Conservation (phyloP, 2,888 invertebrate genomes). For the Nephrocerus scutellatus region DNA sequence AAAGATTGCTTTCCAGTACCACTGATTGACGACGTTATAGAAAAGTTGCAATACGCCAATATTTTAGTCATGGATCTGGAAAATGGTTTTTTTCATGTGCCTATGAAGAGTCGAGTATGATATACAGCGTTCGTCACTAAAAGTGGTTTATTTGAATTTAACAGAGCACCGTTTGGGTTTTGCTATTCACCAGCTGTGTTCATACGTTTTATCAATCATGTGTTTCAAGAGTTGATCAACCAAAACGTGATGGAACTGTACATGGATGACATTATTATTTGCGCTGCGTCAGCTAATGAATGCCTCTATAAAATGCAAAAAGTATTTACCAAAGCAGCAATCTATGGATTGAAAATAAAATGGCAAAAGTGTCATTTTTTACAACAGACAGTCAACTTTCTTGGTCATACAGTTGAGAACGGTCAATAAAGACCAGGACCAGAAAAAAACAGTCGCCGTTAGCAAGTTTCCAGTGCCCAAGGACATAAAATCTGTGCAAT, state of each 20-base stretch:
- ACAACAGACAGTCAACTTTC: constrained; percentile 8
- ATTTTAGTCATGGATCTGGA: constrained; percentile 19
- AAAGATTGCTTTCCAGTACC: constrained; percentile 36
- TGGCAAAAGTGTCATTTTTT: constrained; percentile 18
- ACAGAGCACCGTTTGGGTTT: constrained; percentile 41
- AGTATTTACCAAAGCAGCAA: constrained; percentile 5
- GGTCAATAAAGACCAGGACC: constrained; percentile 13
- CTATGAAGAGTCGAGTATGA: no score
- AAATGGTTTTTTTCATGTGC: constrained; percentile 17
- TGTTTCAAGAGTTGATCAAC: constrained; percentile 14
- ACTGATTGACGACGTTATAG: constrained; percentile 14
- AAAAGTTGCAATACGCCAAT: constrained; percentile 14
- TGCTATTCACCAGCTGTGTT: constrained; percentile 38
- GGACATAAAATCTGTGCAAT: constrained; percentile 13
- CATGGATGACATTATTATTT: constrained; percentile 19
- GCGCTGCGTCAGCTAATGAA: constrained; percentile 3
- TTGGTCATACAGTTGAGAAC: constrained; percentile 12
- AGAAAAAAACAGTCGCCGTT: constrained; percentile 17
- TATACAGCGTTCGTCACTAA: constrained; percentile 37
- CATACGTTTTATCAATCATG: constrained; percentile 22
- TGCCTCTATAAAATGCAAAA: constrained; percentile 16
- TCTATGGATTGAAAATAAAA: constrained; percentile 8
- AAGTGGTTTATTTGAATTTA: constrained; percentile 41
- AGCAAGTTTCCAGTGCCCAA: constrained; percentile 11
- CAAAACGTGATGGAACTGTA: constrained; percentile 12